A percentile compares a stretch with the other conserved stretches of the same genome.
Evolutionary conservation across 2,888 invertebrate genomes (phyloP).

Genomic region (Carcina quercana): DNA sequence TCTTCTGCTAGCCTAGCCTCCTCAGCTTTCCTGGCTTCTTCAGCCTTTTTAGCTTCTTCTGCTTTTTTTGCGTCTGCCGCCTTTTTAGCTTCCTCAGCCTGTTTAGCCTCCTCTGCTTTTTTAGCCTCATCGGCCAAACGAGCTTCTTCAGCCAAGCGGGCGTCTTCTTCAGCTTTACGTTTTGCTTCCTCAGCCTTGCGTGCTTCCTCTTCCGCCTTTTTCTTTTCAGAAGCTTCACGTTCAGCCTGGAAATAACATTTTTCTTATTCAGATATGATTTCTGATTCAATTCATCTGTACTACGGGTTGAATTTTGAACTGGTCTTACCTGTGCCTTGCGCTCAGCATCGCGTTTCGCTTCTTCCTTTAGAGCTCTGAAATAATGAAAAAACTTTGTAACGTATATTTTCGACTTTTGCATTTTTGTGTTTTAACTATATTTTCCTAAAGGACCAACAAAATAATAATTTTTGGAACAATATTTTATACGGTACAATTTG

Average conservation of each 20-base stretch:
- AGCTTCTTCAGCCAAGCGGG: slow-evolving; percentile 56
- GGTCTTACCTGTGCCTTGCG: slow-evolving; percentile 56
- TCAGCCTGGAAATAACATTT: slow-evolving; percentile 33
- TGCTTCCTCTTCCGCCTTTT: slow-evolving; percentile 72
- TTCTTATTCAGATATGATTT: too few relatives aligned
- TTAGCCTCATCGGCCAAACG: slow-evolving; percentile 47
- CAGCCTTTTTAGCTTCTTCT: slow-evolving; percentile 54
- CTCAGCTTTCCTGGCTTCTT: slow-evolving; percentile 57
- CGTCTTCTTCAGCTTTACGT: slow-evolving; percentile 65
- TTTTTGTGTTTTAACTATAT: not conserved
- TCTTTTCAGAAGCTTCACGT: slow-evolving; percentile 60
- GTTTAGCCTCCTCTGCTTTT: slow-evolving; percentile 49
- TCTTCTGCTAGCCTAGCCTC: slow-evolving; percentile 53
- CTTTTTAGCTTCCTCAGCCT: slow-evolving; percentile 45
- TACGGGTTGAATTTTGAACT: not conserved
- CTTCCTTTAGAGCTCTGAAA: slow-evolving; percentile 66
- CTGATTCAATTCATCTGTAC: not conserved
- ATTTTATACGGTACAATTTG: too few relatives aligned
- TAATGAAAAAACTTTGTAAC: slow-evolving; percentile 1
- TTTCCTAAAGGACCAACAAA: not conserved
- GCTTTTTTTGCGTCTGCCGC: slow-evolving; percentile 52
- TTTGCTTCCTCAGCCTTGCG: slow-evolving; percentile 67
- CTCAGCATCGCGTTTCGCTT: slow-evolving; percentile 67
- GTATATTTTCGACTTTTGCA: not conserved
- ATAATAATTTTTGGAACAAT: too few relatives aligned